phyloP scores from a whole-genome alignment of 2,113 vertebrate genomes.

The Sturnus vulgaris region DNA sequence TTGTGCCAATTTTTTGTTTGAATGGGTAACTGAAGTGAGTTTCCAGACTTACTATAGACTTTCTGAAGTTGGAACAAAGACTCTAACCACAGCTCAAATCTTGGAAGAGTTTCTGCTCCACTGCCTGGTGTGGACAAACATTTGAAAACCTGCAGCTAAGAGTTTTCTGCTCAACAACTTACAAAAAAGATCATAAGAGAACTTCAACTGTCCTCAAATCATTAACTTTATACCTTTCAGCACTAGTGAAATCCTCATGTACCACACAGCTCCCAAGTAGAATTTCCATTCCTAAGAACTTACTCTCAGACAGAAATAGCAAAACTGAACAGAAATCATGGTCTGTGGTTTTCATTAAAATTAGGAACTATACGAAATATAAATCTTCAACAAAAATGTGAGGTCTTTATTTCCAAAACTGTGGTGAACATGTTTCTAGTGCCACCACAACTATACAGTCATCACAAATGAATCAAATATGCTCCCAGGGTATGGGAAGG shows the following conservation, averaged over 20 bases:
- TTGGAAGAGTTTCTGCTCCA: not conserved
- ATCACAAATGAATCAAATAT: not conserved
- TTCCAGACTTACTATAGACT: not conserved
- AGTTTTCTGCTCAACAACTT: not conserved
- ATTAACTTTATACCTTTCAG: not conserved
- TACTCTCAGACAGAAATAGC: not conserved
- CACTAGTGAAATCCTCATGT: not conserved
- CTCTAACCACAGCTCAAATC: not conserved
- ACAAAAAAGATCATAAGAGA: not conserved
- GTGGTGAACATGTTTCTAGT: not conserved
- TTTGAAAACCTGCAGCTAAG: not conserved
- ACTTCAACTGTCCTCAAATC: not conserved
- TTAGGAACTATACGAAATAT: not conserved
- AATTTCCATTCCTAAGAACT: not conserved
- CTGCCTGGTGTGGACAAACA: not conserved
- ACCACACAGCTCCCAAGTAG: not conserved
- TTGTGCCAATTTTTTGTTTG: not conserved
- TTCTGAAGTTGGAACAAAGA: conserved; percentile 3
- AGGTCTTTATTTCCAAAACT: not conserved
- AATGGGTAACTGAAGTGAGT: not conserved
- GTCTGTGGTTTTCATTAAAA: not conserved
- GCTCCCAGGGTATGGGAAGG: accelerated
- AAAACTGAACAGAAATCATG: not conserved
- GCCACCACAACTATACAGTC: not conserved
- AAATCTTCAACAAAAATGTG: not conserved